Evolutionary conservation across 2,113 vertebrate genomes (phyloP).

Genomic region (Amphilophus citrinellus): DNA sequence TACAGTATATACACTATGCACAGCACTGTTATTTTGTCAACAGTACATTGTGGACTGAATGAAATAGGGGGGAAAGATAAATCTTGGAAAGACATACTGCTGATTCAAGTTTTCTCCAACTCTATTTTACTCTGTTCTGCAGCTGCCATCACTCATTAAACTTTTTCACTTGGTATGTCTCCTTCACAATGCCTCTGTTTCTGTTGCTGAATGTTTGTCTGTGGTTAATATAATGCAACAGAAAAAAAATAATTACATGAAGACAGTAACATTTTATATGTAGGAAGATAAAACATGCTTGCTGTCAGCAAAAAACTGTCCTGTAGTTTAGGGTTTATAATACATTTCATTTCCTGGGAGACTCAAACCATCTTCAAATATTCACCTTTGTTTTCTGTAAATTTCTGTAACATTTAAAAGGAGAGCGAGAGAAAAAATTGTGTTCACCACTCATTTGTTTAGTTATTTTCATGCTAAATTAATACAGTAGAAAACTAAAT

Average conservation of each 20-base stretch:
- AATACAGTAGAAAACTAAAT: not conserved
- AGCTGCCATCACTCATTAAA: constrained; percentile 45
- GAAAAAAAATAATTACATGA: not conserved
- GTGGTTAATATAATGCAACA: not conserved
- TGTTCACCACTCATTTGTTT: not conserved
- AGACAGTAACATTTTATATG: not conserved
- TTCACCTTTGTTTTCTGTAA: not conserved
- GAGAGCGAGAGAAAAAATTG: not conserved
- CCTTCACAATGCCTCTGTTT: not conserved
- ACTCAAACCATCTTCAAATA: not conserved
- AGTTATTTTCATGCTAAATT: not conserved
- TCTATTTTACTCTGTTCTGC: constrained; percentile 17
- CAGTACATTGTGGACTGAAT: not conserved
- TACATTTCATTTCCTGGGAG: too few species aligned
- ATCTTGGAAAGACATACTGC: constrained; percentile 1
- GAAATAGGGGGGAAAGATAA: constrained; percentile 21
- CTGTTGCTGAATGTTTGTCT: constrained; percentile 11
- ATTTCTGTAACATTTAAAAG: not conserved
- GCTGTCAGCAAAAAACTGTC: not conserved
- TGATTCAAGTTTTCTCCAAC: constrained; percentile 31
- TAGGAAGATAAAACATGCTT: not conserved
- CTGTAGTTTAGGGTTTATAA: not conserved
- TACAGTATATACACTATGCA: not conserved
- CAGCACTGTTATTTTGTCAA: constrained; percentile 11
- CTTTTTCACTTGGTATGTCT: not conserved